Conservation (phyloP, 1,140 invertebrate genomes). For the Hestina assimilis region DNA sequence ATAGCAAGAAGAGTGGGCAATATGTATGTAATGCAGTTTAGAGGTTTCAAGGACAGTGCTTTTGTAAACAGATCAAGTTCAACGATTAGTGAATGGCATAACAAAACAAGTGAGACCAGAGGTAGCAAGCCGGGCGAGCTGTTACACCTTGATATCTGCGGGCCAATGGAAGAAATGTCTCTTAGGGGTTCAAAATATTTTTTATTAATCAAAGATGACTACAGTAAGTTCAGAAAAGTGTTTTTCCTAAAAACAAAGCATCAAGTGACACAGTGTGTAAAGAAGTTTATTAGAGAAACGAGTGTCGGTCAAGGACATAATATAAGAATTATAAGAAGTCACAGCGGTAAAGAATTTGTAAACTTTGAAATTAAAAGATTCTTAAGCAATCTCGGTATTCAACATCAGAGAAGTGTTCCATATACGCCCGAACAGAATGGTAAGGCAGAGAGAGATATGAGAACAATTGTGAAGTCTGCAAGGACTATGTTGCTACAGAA, state of each 20-base stretch:
- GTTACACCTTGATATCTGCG: no score
- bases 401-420: constrained; percentile 20
- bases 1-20: neutral
- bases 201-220: neutral
- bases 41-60: no score
- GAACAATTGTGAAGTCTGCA: constrained; percentile 23
- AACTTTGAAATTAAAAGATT: neutral
- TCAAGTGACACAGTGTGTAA: neutral
- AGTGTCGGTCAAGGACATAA: no score
- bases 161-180: no score
- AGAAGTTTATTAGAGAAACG: no score
- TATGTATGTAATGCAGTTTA: neutral
- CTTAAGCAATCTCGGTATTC: constrained; percentile 24
- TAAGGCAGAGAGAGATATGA: constrained; percentile 25
- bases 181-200: neutral
- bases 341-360: constrained; percentile 24
- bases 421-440: constrained; percentile 31
- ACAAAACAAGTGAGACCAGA: no score
- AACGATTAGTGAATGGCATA: no score
- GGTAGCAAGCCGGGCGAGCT: no score
- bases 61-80: no score
- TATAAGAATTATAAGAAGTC: constrained; percentile 23
- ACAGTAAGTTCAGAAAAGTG: neutral
- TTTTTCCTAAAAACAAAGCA: neutral
- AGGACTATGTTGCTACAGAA: constrained; percentile 24